Evolutionary conservation across 2,113 vertebrate species (phyloP).

Genomic region (rat (Rattus norvegicus)): DNA sequence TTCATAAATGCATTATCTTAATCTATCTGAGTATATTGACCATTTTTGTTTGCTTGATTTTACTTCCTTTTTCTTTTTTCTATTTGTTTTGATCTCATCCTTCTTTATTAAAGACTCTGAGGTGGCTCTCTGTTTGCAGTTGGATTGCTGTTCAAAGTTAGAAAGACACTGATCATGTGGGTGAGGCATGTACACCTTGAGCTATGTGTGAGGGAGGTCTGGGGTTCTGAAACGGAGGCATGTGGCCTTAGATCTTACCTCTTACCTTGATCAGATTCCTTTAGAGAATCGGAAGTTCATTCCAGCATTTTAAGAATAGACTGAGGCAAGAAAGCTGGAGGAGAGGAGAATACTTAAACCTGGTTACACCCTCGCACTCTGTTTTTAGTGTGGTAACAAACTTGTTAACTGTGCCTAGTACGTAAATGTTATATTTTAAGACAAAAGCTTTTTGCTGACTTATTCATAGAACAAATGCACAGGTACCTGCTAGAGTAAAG

Average conservation of each 20-base stretch:
- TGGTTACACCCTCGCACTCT: neutral
- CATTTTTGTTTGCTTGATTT: constrained; percentile 8
- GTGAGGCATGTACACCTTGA: neutral
- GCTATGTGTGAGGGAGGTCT: neutral
- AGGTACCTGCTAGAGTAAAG: neutral
- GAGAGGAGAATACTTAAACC: neutral
- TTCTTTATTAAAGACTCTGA: constrained; percentile 49
- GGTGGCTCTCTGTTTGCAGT: neutral
- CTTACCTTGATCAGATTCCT: neutral
- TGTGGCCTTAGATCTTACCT: neutral
- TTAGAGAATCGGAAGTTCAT: neutral
- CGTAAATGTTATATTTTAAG: neutral
- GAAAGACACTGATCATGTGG: neutral
- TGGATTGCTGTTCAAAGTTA: neutral
- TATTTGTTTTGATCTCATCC: constrained; percentile 20
- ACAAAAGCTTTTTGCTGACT: neutral
- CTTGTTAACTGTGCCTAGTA: neutral
- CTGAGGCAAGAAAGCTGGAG: neutral
- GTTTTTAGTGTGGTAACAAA: neutral
- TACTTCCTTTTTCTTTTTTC: neutral
- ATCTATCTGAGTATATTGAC: neutral
- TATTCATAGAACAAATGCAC: constrained; percentile 5
- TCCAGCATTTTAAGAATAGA: neutral
- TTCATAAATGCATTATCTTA: constrained; percentile 18
- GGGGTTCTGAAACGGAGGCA: neutral